A percentile compares a stretch with the other conserved stretches of the same genome.
These are phyloP conservation scores for Cerastis leucographa DNA, from an alignment of 2,888 invertebrate species.

Conservation along the genomic window DNA sequence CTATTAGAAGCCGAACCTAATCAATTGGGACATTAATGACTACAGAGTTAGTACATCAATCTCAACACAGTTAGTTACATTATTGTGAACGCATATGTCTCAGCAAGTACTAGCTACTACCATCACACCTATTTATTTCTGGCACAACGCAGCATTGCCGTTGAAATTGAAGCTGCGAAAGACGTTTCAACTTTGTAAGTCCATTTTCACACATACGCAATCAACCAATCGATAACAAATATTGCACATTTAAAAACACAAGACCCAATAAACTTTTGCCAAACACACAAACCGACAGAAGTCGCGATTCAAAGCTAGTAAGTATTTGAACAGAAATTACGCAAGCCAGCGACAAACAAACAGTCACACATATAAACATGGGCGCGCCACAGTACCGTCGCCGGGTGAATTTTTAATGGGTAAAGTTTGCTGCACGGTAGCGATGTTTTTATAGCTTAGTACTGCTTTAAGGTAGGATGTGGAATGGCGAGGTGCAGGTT, in stretches of 20 bases:
- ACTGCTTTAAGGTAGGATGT: constrained; percentile 13
- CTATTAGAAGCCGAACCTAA: not conserved
- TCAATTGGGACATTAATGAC: not conserved
- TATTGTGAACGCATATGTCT: not conserved
- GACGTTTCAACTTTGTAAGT: not conserved
- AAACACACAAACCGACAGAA: constrained; percentile 5
- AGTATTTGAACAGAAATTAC: constrained; percentile 45
- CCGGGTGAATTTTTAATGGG: constrained; percentile 59
- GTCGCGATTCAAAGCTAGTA: constrained; percentile 22
- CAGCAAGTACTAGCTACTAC: not conserved
- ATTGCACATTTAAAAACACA: constrained; percentile 1
- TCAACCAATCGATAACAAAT: constrained; percentile 2
- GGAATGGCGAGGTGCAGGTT: not conserved
- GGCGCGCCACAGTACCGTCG: constrained; percentile 31
- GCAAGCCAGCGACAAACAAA: constrained; percentile 48
- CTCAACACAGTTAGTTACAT: not conserved
- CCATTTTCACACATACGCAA: not conserved
- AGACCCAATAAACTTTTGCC: constrained; percentile 7
- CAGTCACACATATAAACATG: constrained; percentile 55
- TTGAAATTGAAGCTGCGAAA: not conserved
- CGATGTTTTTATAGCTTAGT: constrained; percentile 44
- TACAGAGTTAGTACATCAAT: constrained; percentile 2
- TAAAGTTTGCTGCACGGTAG: constrained; percentile 27
- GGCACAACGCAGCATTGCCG: not conserved
- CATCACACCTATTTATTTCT: not conserved